These are phyloP conservation scores for Gila robusta DNA, from an alignment of 2,797 vertebrate species.

Conservation along the genomic window DNA sequence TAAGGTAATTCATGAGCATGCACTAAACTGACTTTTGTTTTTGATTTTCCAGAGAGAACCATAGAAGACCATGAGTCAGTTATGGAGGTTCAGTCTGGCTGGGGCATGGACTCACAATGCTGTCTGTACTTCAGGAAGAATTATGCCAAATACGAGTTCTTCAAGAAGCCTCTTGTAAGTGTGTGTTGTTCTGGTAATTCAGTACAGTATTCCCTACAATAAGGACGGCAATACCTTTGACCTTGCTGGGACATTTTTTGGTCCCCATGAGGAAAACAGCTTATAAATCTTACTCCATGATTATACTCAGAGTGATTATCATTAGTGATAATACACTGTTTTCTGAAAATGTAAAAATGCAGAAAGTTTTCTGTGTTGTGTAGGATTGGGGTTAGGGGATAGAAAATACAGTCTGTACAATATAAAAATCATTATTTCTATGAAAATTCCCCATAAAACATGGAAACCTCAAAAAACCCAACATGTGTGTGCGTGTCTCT, in stretches of 20 bases:
- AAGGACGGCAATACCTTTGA: background rate
- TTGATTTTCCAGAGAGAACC: slow-evolving; percentile 84
- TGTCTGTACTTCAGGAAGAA: slow-evolving; percentile 96
- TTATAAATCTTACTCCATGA: background rate
- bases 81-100: slow-evolving; percentile 89
- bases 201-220: background rate
- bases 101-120: slow-evolving; percentile 91
- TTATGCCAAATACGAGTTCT: slow-evolving; percentile 98
- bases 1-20: background rate
- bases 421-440: background rate
- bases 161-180: slow-evolving; percentile 95
- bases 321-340: background rate
- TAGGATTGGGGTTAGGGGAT: background rate
- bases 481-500: background rate
- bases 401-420: background rate
- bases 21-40: background rate
- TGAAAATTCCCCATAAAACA: background rate
- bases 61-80: slow-evolving; percentile 97
- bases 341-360: background rate
- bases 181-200: background rate
- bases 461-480: background rate
- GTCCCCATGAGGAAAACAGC: background rate
- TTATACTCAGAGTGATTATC: no score
- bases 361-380: background rate
- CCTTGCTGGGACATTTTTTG: background rate